Evolutionary conservation across 2,888 invertebrate genomes (phyloP), one percentile per base, ranked within the genome.

Genomic region (Xestia rhomboidea): DNA sequence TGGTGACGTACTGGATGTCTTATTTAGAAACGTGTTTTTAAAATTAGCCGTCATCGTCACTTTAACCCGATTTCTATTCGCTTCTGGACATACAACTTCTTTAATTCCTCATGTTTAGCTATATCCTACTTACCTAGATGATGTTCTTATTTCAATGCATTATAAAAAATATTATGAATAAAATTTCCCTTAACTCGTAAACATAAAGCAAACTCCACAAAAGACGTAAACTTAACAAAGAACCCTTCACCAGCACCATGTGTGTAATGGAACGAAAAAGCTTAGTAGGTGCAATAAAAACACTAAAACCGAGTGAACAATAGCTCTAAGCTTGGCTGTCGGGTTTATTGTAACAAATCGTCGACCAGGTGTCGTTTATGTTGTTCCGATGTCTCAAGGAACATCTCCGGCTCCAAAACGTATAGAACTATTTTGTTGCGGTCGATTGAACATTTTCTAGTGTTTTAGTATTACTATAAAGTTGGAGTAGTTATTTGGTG

Each of bases 321-420:
- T 83, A 79, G 86, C 79, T 76, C 76, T 87, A 87, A 88, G 79
- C 82, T 74, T 38, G 72, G 38, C 71, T 87, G 86, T 87, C 86
- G 77, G 54, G 74, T 78, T 86, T 88, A 88, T 88, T 88, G 88
- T 88, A 88, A 88, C 88, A 86, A 88, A 88, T 89, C 70, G 89
- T 80, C 60, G 67, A 41, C 68, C 88, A 89, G 88, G 88, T 88
- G 88, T 79, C 86, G 74, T 87, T 88, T 85, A 89, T 89, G 88
- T 81, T 78, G 89, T 84, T 81, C 69, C 80, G 57, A 85, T 84
- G 83, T 89, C 83, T 85, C 71, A 70, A 71, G 73, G 34, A 83
- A 78, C 87, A 86, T 86, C 86, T 83, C 54, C 30, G 66, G 79
- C 54, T 86, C 77, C 86, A 80, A 83, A 87, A 84, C 73, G 70